Conservation (phyloP, 1,140 invertebrate species). For the Orius insidiosus region DNA sequence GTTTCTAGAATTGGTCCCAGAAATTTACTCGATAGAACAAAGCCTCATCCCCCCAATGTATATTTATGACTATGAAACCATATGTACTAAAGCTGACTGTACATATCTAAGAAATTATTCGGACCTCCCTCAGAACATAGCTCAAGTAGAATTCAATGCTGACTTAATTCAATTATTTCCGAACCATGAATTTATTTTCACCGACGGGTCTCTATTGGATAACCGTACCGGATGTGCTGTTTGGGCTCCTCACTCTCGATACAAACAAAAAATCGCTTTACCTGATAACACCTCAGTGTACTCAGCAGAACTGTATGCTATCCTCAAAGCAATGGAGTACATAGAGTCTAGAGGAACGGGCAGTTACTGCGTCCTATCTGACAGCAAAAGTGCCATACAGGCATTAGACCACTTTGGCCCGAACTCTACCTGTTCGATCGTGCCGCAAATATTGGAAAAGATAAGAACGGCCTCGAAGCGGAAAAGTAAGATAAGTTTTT, state of each 20-base stretch:
- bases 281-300: not conserved
- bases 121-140: not conserved
- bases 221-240: not conserved
- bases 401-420: no score
- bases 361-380: no score
- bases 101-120: not conserved
- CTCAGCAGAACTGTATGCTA: not conserved
- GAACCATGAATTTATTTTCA: not conserved
- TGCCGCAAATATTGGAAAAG: no score
- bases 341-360: no score
- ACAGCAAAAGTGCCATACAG: no score
- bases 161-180: not conserved
- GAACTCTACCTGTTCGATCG: no score
- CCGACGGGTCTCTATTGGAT: slow-evolving; percentile 3
- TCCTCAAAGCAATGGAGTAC: not conserved
- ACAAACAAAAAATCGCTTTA: not conserved
- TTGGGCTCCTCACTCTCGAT: not conserved
- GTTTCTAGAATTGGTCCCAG: not conserved
- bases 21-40: no score
- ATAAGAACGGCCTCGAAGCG: no score
- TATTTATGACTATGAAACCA: not conserved
- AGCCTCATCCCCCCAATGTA: no score
- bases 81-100: not conserved
- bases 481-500: no score
- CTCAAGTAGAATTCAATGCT: not conserved